phyloP scores from a whole-genome alignment of 2,113 vertebrate species.

The Microtus pennsylvanicus region DNA sequence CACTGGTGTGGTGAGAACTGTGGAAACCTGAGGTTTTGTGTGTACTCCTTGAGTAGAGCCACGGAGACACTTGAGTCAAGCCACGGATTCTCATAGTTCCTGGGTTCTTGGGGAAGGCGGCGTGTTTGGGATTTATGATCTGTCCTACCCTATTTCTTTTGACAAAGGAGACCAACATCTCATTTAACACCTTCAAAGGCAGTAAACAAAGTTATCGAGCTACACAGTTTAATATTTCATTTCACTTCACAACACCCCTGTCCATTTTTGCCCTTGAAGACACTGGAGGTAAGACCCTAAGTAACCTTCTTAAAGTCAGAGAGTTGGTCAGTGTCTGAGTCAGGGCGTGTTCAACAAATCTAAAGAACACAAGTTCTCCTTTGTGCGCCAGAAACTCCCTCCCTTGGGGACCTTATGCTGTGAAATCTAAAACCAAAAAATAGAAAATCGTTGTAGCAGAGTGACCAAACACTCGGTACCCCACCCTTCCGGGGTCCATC shows the following conservation, averaged over 20 bases:
- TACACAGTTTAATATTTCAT: neutral
- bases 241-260: neutral
- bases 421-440: neutral
- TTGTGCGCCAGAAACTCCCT: neutral
- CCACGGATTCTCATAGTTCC: neutral
- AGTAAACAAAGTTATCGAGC: neutral
- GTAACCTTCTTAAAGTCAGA: neutral
- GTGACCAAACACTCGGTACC: fast-evolving
- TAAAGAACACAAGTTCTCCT: neutral
- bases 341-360: neutral
- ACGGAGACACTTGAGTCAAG: neutral
- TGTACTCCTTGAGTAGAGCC: too few species aligned
- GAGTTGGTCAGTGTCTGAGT: too few species aligned
- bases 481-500: neutral
- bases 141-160: neutral
- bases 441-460: neutral
- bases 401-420: neutral
- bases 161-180: neutral
- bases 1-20: neutral
- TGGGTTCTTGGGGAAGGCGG: fast-evolving
- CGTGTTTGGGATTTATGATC: neutral
- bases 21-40: neutral
- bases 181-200: neutral
- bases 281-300: neutral
- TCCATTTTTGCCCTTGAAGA: neutral